A percentile compares a stretch with the other conserved stretches of the same genome.
These are phyloP conservation scores for Idaea aversata DNA, from an alignment of 2,888 invertebrate species.

Conservation along the genomic window DNA sequence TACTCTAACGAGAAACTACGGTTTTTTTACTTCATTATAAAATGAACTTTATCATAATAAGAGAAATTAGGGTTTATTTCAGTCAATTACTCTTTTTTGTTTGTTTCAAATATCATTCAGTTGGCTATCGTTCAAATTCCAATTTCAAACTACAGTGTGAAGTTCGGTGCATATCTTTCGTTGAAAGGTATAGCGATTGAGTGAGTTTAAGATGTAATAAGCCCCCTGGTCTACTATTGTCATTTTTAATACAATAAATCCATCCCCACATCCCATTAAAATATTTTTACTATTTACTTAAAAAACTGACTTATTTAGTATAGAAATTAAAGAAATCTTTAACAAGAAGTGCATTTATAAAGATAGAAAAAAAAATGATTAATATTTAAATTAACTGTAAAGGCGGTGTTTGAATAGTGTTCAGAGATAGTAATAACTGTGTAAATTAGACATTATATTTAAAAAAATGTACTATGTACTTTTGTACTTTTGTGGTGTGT, in stretches of 20 bases:
- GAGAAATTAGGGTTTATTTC: no score
- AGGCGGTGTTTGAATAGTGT: constrained; percentile 66
- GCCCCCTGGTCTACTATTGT: background rate
- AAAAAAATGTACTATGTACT: constrained; percentile 58
- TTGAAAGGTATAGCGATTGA: no score
- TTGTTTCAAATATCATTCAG: no score
- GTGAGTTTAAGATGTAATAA: no score
- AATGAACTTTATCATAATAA: no score
- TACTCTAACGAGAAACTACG: no score
- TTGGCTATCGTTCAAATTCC: no score
- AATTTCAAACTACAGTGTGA: no score
- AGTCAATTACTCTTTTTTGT: no score
- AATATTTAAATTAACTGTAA: constrained; percentile 61
- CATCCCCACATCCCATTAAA: background rate
- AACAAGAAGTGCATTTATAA: constrained; percentile 79
- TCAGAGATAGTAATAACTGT: constrained; percentile 55
- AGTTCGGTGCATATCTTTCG: no score
- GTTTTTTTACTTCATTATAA: no score
- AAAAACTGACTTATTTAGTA: constrained; percentile 43
- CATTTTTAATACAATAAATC: background rate
- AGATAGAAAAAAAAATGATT: constrained; percentile 56
- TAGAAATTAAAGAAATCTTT: constrained; percentile 53
- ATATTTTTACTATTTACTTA: constrained; percentile 7
- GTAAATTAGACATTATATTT: constrained; percentile 54
- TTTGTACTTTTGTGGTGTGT: constrained; percentile 76